These are phyloP conservation scores for Cheilinus undulatus DNA, from an alignment of 2,113 vertebrate genomes.

Conservation along the genomic window DNA sequence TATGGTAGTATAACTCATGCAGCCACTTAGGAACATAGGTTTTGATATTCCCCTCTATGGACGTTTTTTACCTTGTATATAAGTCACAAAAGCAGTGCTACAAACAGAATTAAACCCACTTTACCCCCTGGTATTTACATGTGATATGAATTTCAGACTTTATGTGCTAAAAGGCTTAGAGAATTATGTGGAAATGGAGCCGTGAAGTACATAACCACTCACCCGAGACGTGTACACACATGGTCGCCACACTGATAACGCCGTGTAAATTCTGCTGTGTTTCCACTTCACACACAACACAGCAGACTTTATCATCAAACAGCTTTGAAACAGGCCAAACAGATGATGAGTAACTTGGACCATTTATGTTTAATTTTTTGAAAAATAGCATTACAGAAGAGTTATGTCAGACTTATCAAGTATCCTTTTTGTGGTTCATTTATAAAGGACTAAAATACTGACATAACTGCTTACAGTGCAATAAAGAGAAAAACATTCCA, in stretches of 20 bases:
- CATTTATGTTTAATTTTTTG: background rate
- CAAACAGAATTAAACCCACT: conserved; percentile 7
- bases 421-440: background rate
- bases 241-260: conserved; percentile 40
- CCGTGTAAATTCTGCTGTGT: conserved; percentile 37
- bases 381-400: background rate
- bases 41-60: background rate
- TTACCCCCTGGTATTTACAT: conserved; percentile 31
- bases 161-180: conserved; percentile 39
- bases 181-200: conserved; percentile 43
- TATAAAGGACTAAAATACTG: background rate
- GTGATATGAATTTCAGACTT: conserved; percentile 22
- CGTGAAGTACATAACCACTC: conserved; percentile 44
- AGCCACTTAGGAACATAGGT: background rate
- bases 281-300: conserved; percentile 30
- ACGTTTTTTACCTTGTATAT: conserved; percentile 32
- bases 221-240: conserved; percentile 52
- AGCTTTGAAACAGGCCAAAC: background rate
- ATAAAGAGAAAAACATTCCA: background rate
- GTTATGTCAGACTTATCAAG: background rate
- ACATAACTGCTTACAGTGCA: background rate
- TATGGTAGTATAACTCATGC: background rate
- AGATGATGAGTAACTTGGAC: background rate
- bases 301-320: conserved; percentile 26
- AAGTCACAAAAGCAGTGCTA: conserved; percentile 2